A percentile compares a stretch with the other conserved stretches of the same genome.
Evolutionary conservation across 2,113 vertebrate species (phyloP).

Genomic region (Rutilus rutilus): DNA sequence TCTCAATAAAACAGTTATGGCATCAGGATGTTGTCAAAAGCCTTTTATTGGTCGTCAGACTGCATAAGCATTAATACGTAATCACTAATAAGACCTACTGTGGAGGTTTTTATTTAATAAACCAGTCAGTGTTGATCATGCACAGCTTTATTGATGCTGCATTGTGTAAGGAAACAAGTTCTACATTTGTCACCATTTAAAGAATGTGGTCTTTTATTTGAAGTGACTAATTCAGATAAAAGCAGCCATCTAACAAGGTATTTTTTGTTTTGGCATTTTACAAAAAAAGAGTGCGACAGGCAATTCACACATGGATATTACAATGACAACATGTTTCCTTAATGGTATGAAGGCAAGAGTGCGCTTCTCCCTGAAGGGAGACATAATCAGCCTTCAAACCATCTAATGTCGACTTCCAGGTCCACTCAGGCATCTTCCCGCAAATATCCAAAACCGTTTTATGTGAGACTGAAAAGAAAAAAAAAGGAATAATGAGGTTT

Average conservation of each 20-base stretch:
- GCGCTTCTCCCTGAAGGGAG: neutral
- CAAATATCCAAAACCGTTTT: slow-evolving; percentile 28
- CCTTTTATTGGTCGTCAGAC: neutral
- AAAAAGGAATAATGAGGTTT: slow-evolving; percentile 8
- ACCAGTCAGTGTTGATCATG: slow-evolving; percentile 19
- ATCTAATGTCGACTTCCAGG: slow-evolving; percentile 7
- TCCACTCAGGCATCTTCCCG: neutral
- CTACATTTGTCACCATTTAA: neutral
- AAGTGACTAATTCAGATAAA: neutral
- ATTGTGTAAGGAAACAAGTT: slow-evolving; percentile 35
- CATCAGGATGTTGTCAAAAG: slow-evolving; percentile 12
- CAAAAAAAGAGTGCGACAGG: slow-evolving; percentile 11
- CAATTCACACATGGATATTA: slow-evolving; percentile 36
- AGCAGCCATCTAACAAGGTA: neutral
- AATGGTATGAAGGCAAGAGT: slow-evolving; percentile 12
- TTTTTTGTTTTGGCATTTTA: neutral
- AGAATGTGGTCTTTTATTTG: neutral
- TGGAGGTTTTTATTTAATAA: neutral
- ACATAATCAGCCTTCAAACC: slow-evolving; percentile 2
- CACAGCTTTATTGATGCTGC: slow-evolving; percentile 46
- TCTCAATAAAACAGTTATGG: neutral
- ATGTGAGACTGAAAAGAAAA: slow-evolving; percentile 62
- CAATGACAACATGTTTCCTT: neutral
- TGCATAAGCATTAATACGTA: neutral
- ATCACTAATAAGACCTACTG: neutral